Evolutionary conservation across 2,888 invertebrate species (phyloP), one percentile per base, ranked within the genome.

Genomic region (Drosophila neonasuta): DNA sequence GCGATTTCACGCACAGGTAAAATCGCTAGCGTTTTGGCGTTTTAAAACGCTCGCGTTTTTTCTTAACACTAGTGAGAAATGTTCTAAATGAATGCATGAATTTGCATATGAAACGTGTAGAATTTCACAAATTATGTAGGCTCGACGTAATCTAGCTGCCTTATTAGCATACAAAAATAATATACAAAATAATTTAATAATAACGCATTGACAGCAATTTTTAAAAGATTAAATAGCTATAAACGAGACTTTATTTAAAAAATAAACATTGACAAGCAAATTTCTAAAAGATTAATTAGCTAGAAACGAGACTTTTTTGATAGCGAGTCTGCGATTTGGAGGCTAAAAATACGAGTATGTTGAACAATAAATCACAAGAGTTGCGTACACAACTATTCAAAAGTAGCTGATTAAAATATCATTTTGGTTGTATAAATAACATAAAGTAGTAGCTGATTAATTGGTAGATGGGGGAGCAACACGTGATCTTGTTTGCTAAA

Each of bases 401-500:
- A 6, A 10, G 3, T 11, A 7, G n/a, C 32, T 32, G 48, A 49
- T 49, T 49, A 49, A 17, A 9, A 15, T 32, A 3, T 11, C 9
- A 32, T 29, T 30, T 51, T 51, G 42, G 15, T 41, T 52, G 17
- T 20, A 34, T 48, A 34, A 32, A 41, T 49, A 24, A 24, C 6
- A 24, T 24, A 24, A 24, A 20, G 4, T 20, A 3, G 20, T 3
- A 59, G 3, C 7, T 15, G 13, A 20, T n/a, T 29, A 41, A 34
- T 34, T 34, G 11, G 10, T 30, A 36, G 44, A 39, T 42, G 8
- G 48, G 50, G 42, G 15, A 24, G 24, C 52, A 72, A 82, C 80
- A 80, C 83, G 80, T 80, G 80, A 82, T 82, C 50, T 36, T 77
- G 66, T 72, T 72, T 74, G 74, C 41, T 44, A 68, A 68, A 71